Conservation (phyloP, 1,140 invertebrate species). For the Eriocheir sinensis region DNA sequence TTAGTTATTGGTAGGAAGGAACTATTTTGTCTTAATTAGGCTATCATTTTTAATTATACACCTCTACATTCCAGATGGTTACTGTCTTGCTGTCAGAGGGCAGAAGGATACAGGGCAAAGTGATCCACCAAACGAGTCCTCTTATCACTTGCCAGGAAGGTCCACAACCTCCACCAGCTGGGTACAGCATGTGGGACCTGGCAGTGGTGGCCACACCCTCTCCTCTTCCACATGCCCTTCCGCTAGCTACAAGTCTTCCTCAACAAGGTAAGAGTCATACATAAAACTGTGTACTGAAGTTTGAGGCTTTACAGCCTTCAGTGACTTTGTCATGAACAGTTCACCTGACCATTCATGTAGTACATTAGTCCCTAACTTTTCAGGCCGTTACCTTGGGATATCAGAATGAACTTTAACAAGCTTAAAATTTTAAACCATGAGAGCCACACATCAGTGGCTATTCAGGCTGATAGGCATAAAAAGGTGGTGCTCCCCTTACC, state of each 20-base stretch:
- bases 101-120: constrained; percentile 35
- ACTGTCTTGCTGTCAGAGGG: constrained; percentile 26
- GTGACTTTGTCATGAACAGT: no score
- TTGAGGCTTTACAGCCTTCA: no score
- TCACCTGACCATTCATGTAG: no score
- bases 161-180: background rate
- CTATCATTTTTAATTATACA: no score
- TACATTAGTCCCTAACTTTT: no score
- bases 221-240: constrained; percentile 2
- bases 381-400: no score
- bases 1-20: background rate
- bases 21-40: background rate
- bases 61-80: constrained; percentile 51
- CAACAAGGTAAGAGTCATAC: constrained; percentile 37
- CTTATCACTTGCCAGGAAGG: background rate
- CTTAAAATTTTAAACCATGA: no score
- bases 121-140: constrained; percentile 56
- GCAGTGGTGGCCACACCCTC: constrained; percentile 37
- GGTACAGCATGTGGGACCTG: constrained; percentile 58
- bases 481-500: no score
- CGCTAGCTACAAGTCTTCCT: constrained; percentile 44
- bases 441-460: no score
- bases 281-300: no score
- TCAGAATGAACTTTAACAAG: no score
- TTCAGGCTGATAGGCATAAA: no score